phyloP scores from a whole-genome alignment of 2,797 vertebrate genomes.

The Philypnodon macrostomus region DNA sequence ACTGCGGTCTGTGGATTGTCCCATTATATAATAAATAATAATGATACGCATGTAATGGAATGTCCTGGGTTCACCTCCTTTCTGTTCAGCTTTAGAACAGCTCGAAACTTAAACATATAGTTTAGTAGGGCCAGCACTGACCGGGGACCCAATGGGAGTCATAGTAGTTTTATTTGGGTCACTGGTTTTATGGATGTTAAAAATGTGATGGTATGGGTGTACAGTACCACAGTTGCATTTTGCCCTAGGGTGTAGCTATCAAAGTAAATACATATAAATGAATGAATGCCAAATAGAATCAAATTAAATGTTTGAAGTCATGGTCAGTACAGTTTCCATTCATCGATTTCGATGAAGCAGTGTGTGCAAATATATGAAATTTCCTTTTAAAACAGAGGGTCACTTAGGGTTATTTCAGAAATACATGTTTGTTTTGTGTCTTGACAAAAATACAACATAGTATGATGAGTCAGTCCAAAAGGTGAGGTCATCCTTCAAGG shows the following conservation, averaged over 20 bases:
- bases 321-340: no score
- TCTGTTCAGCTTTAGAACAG: background rate
- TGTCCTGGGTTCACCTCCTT: background rate
- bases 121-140: background rate
- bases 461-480: conserved; percentile 12
- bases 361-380: no score
- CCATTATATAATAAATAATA: no score
- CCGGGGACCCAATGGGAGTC: background rate
- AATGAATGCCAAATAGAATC: background rate
- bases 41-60: background rate
- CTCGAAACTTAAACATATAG: background rate
- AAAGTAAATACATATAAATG: background rate
- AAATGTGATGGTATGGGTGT: background rate
- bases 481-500: conserved; percentile 26
- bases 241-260: background rate
- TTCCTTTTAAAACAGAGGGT: no score
- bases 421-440: background rate
- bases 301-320: no score
- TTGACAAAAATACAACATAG: conserved; percentile 16
- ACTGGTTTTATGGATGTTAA: background rate
- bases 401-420: no score
- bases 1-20: background rate
- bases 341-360: no score
- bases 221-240: background rate
- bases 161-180: background rate